These are phyloP conservation scores for Morone saxatilis DNA, from an alignment of 2,113 vertebrate species.

Conservation along the genomic window DNA sequence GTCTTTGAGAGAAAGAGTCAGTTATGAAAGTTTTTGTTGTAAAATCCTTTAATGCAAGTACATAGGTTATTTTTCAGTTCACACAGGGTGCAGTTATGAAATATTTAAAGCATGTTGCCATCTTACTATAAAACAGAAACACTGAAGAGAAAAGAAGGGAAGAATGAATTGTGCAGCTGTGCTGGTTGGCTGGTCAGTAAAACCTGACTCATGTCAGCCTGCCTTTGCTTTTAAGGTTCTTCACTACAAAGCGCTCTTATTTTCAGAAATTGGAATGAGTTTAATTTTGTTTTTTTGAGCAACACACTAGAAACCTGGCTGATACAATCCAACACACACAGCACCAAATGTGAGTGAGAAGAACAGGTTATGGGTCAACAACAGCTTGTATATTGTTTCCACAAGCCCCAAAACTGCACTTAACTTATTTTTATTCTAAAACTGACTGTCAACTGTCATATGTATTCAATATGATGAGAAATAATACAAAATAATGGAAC, in stretches of 20 bases:
- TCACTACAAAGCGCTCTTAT: background rate
- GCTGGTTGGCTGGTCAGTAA: constrained; percentile 1
- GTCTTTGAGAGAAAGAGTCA: constrained; percentile 1
- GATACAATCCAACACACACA: background rate
- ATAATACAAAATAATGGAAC: background rate
- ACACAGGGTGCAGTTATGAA: constrained; percentile 2
- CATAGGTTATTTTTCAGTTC: background rate
- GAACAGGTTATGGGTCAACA: background rate
- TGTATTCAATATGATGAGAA: background rate
- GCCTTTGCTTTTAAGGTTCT: background rate
- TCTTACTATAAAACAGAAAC: background rate
- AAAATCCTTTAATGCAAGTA: background rate
- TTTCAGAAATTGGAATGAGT: constrained; percentile 7
- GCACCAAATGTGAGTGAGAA: background rate
- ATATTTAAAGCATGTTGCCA: background rate
- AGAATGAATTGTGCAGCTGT: background rate
- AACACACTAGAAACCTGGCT: constrained; percentile 8
- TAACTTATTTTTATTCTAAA: background rate
- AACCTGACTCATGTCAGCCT: background rate
- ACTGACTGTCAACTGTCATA: background rate
- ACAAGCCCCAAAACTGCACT: background rate
- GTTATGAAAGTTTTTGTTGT: background rate
- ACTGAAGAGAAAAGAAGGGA: background rate
- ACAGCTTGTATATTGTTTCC: background rate
- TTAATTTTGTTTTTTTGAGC: background rate